Evolutionary conservation across 2,888 invertebrate genomes (phyloP), one percentile per base, ranked within the genome.

Genomic region (Eulithis testata): DNA sequence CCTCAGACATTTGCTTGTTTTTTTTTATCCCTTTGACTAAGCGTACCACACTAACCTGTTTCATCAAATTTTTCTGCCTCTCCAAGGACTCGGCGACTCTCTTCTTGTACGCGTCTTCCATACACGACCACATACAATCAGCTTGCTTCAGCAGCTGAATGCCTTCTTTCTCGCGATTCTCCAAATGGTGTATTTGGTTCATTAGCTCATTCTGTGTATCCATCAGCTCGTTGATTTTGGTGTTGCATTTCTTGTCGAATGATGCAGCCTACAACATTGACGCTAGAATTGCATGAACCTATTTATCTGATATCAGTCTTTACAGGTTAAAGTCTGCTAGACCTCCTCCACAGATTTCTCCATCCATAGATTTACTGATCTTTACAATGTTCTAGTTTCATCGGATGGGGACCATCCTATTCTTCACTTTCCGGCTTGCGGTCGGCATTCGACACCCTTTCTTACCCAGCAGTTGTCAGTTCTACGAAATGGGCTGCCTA

Each of bases 111-210:
- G 86, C 75, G 0, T 84, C 81, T 73, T 94, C 94, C 93, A 94
- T 94, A 53, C 89, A 87, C 0, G 89, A 78, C 93, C 94, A 94
- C 82, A 95, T 90, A 54, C 90, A 87, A 63, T 95, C 95, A 0
- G 94, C 94, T 70, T 94, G 85, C 75, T 94, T 94, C 50, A 95
- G 75, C 7, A 94, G 83, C 53, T 88, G 80, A 60, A 92, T 82
- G 54, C 95, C 95, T 0, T 94, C 89, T 61, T 89, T 91, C 75
- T 96, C 95, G 37, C 94, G 93, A 2, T 91, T 79, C 76, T 96
- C 95, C 55, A 96, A 82, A 57, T 93, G 90, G 66, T 86, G 86
- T 36, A 96, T 94, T 68, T 95, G 94, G 0, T 76, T 73, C 70
- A 77, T 91, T 71, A 95, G 87, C 31, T 88, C 81, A 52, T 93